Base-by-base conservation (phyloP, 1,140 invertebrate species). In the Lucilia sericata region DNA sequence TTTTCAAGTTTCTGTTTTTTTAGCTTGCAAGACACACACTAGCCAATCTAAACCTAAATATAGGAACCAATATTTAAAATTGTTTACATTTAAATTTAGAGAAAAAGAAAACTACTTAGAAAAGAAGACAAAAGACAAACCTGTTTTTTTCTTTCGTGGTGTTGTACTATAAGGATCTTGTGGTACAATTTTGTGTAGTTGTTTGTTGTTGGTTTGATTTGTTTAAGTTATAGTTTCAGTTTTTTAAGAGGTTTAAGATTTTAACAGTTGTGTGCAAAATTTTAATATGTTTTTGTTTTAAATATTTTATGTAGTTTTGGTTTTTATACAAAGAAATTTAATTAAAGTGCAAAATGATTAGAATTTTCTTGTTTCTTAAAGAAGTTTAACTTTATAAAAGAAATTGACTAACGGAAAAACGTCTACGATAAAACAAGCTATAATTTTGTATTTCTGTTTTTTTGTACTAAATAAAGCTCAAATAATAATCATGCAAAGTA, bases 101-200 rank as follows among this genome's bases (percentile, higher is more conserved):
- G 0, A 65, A 13, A 70, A 21, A 75, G 17, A 14, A 83, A 74
- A 51, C 13, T 42, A 42, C 5, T 17, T 19, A 83, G 60, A 83
- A 83, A 74, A 55, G n/a, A 21, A 84, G 75, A 84, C 75, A 75
- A 84, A 30, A 84, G 81, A 90, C 88, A 89, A 90, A 90, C 88
- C 88, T 90, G 85, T 83, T 87, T 89, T 89, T 84, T 90, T 90
- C 84, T 90, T 90, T 86, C 88, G 87, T 81, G 88, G 88, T 90
- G 88, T 88, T 86, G 88, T 90, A 88, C 88, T 90, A 88, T 90
- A 90, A 86, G 88, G 88, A 88, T 89, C 88, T 89, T 88, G 65
- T 88, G 86, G 85, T 85, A 87, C 82, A 87, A 86, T 85, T 74
- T 74, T 85, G 17, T 84, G 60, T 70, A 74, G 84, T 87, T 75